These are phyloP conservation scores for Drosophila equinoxialis DNA, from an alignment of 1,140 invertebrate genomes.

Conservation along the genomic window DNA sequence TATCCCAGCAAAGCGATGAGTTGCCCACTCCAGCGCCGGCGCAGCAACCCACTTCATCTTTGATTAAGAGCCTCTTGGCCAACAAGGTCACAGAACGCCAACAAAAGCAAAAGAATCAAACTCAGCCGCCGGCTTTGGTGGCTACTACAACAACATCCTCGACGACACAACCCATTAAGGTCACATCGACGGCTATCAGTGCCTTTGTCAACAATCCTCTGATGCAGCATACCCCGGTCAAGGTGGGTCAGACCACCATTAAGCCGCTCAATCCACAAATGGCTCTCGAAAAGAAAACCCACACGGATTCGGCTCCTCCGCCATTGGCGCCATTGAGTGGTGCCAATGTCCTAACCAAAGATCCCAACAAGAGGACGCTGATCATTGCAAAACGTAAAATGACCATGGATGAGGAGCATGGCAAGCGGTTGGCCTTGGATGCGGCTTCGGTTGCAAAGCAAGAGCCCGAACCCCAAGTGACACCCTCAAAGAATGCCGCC, in stretches of 20 bases:
- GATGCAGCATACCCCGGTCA: conserved; percentile 81
- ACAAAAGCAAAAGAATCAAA: conserved; percentile 83
- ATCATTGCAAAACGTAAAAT: conserved; percentile 84
- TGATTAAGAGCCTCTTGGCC: conserved; percentile 93
- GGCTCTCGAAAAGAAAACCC: conserved; percentile 66
- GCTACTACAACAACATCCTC: conserved; percentile 82
- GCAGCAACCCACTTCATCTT: conserved; percentile 83
- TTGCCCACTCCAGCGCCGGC: conserved; percentile 9
- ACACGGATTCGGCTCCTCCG: conserved; percentile 83
- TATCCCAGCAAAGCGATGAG: conserved; percentile 28
- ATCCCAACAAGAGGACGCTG: conserved; percentile 83
- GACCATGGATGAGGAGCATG: conserved; percentile 82
- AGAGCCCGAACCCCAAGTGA: conserved; percentile 71
- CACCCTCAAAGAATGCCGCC: conserved; percentile 88
- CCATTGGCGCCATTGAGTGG: conserved; percentile 84
- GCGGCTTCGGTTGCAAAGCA: conserved; percentile 70
- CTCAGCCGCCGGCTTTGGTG: conserved; percentile 84
- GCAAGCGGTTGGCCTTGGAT: conserved; percentile 67
- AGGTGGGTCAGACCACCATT: conserved; percentile 82
- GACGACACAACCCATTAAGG: conserved; percentile 67
- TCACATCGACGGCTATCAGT: conserved; percentile 75
- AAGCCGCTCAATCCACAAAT: conserved; percentile 75
- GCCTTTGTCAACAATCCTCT: conserved; percentile 83
- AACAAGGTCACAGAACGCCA: conserved; percentile 89
- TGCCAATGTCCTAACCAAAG: conserved; percentile 69